These are phyloP conservation scores for Xenopus borealis DNA, from an alignment of 2,113 vertebrate genomes.

Conservation along the genomic window DNA sequence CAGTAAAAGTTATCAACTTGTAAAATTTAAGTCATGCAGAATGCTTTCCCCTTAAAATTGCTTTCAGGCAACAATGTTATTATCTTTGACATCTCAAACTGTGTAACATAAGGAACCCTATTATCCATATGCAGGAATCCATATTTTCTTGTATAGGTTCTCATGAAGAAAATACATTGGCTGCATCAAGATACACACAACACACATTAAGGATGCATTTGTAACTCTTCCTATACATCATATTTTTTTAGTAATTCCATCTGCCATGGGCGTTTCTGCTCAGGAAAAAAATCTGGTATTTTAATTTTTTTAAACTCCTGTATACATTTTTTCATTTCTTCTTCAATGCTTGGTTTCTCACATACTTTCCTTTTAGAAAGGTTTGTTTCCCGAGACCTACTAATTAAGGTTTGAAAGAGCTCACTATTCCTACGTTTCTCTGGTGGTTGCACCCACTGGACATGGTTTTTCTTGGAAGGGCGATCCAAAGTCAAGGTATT, in stretches of 20 bases:
- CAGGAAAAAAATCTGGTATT: conserved; percentile 83
- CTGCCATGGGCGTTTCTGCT: conserved; percentile 84
- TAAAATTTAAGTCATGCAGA: conserved; percentile 51
- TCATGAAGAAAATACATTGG: conserved; percentile 52
- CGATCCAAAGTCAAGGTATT: conserved; percentile 82
- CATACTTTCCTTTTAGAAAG: conserved; percentile 80
- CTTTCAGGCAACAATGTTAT: conserved; percentile 47
- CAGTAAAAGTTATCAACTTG: background rate
- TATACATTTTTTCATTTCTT: conserved; percentile 89
- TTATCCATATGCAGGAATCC: conserved; percentile 61
- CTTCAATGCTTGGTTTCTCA: conserved; percentile 79
- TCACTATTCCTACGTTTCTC: conserved; percentile 88
- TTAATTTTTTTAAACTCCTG: conserved; percentile 86
- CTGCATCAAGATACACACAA: conserved; percentile 56
- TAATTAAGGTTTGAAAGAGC: conserved; percentile 86
- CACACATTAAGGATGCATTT: conserved; percentile 39
- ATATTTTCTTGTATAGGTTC: conserved; percentile 49
- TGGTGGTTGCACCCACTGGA: conserved; percentile 79
- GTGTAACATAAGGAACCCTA: conserved; percentile 47
- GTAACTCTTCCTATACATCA: conserved; percentile 67
- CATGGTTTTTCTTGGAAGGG: conserved; percentile 73
- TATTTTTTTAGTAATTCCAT: conserved; percentile 87
- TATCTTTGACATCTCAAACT: conserved; percentile 53
- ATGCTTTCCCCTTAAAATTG: conserved; percentile 53
- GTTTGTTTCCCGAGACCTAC: conserved; percentile 76